These are phyloP conservation scores for Oryzias woworae DNA, from an alignment of 2,113 vertebrate genomes.

Conservation along the genomic window DNA sequence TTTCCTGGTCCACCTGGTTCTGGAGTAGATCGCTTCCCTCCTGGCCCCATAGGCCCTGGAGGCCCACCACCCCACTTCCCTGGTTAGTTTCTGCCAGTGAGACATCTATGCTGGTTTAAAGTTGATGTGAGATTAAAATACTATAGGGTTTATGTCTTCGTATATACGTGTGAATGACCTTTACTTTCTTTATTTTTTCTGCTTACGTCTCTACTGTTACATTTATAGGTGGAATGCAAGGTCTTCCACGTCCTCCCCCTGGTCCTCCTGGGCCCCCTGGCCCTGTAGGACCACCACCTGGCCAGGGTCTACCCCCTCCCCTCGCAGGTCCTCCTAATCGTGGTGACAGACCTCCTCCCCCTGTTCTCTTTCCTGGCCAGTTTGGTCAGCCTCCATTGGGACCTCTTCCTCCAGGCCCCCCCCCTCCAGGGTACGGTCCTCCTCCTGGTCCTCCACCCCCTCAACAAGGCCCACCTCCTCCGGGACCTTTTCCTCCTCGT, in stretches of 20 bases:
- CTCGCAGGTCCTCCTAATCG: constrained; percentile 92
- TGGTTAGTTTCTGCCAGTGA: constrained; percentile 76
- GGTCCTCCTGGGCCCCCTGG: constrained; percentile 94
- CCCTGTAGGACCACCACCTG: constrained; percentile 92
- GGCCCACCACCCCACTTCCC: constrained; percentile 94
- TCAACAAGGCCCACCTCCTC: constrained; percentile 94
- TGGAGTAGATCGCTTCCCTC: constrained; percentile 94
- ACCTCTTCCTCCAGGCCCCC: constrained; percentile 93
- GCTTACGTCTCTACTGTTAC: constrained; percentile 11
- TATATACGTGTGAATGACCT: neutral
- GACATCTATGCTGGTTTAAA: neutral
- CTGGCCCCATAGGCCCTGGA: constrained; percentile 91
- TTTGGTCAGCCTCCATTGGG: constrained; percentile 96
- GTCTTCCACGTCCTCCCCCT: constrained; percentile 91
- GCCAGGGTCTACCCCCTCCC: constrained; percentile 92
- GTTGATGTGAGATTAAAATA: neutral
- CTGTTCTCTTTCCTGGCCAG: constrained; percentile 96
- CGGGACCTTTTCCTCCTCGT: constrained; percentile 92
- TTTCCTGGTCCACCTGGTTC: constrained; percentile 91
- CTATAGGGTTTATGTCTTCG: neutral
- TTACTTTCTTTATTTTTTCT: neutral
- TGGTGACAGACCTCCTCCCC: constrained; percentile 94
- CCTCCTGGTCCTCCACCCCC: constrained; percentile 94
- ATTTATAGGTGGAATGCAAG: constrained; percentile 85
- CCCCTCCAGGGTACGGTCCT: constrained; percentile 93